Percentiles rank a stretch among this genome's conserved stretches.
Conservation (phyloP, 92 coral and sea anemone genomes). For the Zoanthus sansibaricus region DNA sequence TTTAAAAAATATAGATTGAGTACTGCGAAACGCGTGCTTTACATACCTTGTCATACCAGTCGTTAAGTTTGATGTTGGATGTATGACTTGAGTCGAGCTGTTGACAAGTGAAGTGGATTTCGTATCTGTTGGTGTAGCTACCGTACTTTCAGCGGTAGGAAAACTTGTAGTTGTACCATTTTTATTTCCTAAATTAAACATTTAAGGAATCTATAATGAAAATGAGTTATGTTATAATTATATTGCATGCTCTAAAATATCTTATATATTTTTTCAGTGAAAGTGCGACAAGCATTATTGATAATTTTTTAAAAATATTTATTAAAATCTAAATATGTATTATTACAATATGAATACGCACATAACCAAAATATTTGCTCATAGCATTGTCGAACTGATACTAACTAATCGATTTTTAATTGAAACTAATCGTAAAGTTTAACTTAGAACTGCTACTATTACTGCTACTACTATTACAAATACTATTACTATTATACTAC, state of each 20-base stretch:
- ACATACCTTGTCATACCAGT: neutral
- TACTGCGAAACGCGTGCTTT: no score
- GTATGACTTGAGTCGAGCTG: neutral
- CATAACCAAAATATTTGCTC: no score
- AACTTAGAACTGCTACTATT: neutral
- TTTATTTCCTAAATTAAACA: constrained; percentile 9
- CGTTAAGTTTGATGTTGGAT: neutral
- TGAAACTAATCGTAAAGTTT: no score
- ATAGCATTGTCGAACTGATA: no score
- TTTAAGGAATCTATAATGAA: neutral
- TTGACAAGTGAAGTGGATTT: neutral
- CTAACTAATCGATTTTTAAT: no score
- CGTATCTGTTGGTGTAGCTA: neutral
- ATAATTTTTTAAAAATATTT: neutral
- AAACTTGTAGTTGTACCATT: neutral
- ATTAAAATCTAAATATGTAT: no score
- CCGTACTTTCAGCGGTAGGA: constrained; percentile 5
- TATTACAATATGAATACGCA: no score
- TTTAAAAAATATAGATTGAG: no score
- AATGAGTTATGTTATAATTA: no score
- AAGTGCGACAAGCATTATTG: neutral
- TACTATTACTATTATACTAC: neutral
- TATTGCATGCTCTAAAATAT: no score
- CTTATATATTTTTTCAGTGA: no score
- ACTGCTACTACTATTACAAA: neutral